Conservation (phyloP, 2,113 vertebrate species). For the Sapajus apella region DNA sequence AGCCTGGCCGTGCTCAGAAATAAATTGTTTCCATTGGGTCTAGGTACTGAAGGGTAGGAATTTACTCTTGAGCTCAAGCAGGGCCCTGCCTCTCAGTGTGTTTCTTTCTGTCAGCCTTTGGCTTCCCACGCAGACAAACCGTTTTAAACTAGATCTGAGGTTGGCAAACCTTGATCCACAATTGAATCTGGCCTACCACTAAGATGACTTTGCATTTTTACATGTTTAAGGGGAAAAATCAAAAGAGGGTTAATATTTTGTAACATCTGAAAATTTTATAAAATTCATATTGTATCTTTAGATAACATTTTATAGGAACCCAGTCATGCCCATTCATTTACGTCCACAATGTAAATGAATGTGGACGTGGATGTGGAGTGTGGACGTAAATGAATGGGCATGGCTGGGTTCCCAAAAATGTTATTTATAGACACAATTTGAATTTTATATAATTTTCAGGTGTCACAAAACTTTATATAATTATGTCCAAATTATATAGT, state of each 20-base stretch:
- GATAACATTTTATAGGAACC: background rate
- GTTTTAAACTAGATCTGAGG: background rate
- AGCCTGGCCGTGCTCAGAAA: background rate
- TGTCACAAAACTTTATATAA: too few species aligned
- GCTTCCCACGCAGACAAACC: background rate
- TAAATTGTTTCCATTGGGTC: background rate
- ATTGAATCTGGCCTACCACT: background rate
- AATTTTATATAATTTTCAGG: too few species aligned
- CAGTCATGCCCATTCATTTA: background rate
- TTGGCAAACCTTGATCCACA: background rate
- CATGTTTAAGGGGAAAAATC: background rate
- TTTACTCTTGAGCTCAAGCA: background rate
- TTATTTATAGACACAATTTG: too few species aligned
- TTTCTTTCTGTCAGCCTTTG: background rate
- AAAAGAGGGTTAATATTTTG: background rate
- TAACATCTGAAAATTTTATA: background rate
- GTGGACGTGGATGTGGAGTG: too few species aligned
- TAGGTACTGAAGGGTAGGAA: background rate
- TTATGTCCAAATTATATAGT: background rate
- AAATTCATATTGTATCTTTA: background rate
- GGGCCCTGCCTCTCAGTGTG: background rate
- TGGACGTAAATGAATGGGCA: too few species aligned
- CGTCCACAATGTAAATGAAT: background rate
- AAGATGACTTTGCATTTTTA: background rate
- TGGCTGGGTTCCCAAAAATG: too few species aligned